Conservation (phyloP, 92 coral and sea anemone genomes). For the Phenganax subtilis region DNA sequence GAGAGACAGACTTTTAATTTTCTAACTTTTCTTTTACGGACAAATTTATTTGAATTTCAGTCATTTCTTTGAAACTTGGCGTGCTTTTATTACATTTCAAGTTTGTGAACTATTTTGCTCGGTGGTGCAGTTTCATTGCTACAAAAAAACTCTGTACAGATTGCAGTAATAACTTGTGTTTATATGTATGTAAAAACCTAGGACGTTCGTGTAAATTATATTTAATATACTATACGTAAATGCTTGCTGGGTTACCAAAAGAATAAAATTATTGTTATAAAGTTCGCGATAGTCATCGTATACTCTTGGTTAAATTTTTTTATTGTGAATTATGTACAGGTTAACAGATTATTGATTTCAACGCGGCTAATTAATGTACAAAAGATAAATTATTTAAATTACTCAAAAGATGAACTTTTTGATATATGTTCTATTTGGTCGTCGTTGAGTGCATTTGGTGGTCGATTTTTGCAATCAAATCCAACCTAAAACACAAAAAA, state of each 20-base stretch:
- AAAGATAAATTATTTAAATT: too few relatives aligned
- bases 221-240: constrained; percentile 27
- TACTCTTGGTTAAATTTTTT: not conserved
- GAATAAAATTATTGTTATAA: not conserved
- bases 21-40: too few relatives aligned
- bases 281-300: not conserved
- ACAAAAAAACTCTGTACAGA: not conserved
- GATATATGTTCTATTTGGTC: not conserved
- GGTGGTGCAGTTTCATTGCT: too few relatives aligned
- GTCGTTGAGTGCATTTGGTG: constrained; percentile 28
- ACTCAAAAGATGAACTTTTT: not conserved
- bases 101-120: too few relatives aligned
- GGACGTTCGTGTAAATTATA: constrained; percentile 19
- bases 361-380: too few relatives aligned
- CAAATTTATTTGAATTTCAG: too few relatives aligned
- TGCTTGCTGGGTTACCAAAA: constrained; percentile 4
- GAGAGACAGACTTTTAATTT: too few relatives aligned
- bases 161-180: not conserved
- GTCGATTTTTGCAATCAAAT: constrained; percentile 38
- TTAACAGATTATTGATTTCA: not conserved
- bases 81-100: too few relatives aligned
- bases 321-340: constrained; percentile 6
- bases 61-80: too few relatives aligned
- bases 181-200: not conserved
- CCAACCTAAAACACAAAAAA: constrained; percentile 27